A percentile compares a stretch with the other conserved stretches of the same genome.
Evolutionary conservation across 2,888 invertebrate species (phyloP).

Genomic region (Trichopria drosophilae): DNA sequence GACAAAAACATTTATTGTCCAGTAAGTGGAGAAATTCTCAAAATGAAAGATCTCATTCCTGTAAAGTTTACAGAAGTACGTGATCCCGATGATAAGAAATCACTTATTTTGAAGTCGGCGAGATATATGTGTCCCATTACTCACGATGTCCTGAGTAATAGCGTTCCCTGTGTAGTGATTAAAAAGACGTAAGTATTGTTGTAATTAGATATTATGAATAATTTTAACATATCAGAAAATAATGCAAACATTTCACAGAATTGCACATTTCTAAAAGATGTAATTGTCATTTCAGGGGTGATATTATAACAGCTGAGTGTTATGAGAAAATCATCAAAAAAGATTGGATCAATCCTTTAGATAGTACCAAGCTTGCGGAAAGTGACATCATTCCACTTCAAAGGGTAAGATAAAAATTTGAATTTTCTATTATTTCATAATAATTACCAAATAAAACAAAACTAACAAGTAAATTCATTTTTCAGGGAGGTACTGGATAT

Average conservation of each 20-base stretch:
- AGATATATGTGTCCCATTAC: slow-evolving; percentile 98
- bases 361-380: slow-evolving; percentile 79
- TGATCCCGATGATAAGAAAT: slow-evolving; percentile 83
- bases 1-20: slow-evolving; percentile 80
- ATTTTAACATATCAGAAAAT: slow-evolving; percentile 8
- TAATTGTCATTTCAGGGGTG: slow-evolving; percentile 70
- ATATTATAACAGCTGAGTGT: slow-evolving; percentile 95
- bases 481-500: slow-evolving; percentile 93
- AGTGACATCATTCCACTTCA: slow-evolving; percentile 91
- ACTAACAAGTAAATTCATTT: slow-evolving; percentile 29
- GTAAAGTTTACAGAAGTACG: slow-evolving; percentile 91
- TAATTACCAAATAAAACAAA: slow-evolving; percentile 4
- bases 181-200: slow-evolving; percentile 80
- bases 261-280: neutral
- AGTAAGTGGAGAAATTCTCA: slow-evolving; percentile 80
- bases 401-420: slow-evolving; percentile 63
- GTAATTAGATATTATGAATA: too few species aligned
- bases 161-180: slow-evolving; percentile 91
- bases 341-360: slow-evolving; percentile 95
- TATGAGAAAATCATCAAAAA: slow-evolving; percentile 94
- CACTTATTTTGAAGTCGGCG: slow-evolving; percentile 84
- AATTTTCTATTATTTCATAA: neutral
- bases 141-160: slow-evolving; percentile 91
- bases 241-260: slow-evolving; percentile 4
- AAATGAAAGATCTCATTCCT: slow-evolving; percentile 88